Evolutionary conservation across 2,888 invertebrate genomes (phyloP).

Genomic region (Adelphocoris suturalis): DNA sequence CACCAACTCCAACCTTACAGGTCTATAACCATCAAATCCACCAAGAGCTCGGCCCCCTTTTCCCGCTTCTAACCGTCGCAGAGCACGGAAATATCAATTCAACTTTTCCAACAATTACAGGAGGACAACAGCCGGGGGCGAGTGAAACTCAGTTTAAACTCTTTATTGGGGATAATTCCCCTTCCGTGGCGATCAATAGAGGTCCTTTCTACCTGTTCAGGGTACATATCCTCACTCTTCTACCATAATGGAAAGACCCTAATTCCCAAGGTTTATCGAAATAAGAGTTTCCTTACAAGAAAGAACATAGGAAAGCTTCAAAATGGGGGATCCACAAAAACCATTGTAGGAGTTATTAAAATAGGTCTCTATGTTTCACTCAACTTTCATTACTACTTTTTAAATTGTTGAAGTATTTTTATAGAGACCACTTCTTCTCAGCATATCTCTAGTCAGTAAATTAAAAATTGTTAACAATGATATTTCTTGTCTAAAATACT

Average conservation of each 20-base stretch:
- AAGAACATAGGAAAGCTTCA: background rate
- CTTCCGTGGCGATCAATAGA: background rate
- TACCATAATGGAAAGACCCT: background rate
- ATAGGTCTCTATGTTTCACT: too few relatives aligned
- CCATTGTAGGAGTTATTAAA: background rate
- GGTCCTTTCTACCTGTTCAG: conserved; percentile 12
- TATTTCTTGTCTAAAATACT: too few relatives aligned
- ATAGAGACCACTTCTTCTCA: too few relatives aligned
- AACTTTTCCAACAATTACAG: conserved; percentile 35
- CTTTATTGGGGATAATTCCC: conserved; percentile 28
- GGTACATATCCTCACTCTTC: background rate
- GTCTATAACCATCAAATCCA: conserved; percentile 37
- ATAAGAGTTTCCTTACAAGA: background rate
- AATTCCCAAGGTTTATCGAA: background rate
- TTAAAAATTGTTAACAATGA: background rate
- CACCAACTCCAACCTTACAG: background rate
- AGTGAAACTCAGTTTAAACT: conserved; percentile 20
- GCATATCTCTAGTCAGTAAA: too few relatives aligned
- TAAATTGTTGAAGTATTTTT: too few relatives aligned
- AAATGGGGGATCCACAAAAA: background rate
- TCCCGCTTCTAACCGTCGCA: background rate
- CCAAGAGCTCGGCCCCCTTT: background rate
- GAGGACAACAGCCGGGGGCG: background rate
- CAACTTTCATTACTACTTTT: too few relatives aligned
- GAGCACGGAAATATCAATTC: conserved; percentile 55